Evolutionary conservation across 2,113 vertebrate species (phyloP).

Genomic region (Sinocyclocheilus anshuiensis): DNA sequence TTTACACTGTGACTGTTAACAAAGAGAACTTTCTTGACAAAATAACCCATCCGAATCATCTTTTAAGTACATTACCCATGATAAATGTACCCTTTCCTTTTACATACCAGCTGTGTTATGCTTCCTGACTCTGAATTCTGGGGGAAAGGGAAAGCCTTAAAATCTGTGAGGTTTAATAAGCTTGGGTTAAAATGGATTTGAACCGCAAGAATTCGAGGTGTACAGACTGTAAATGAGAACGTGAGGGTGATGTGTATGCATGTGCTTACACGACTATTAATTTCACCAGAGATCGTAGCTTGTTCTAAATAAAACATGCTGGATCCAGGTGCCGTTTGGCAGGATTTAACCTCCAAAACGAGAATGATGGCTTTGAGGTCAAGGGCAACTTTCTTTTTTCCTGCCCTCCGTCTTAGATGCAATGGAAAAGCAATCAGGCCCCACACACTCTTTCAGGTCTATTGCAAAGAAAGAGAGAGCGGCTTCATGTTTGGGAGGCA

Average conservation of each 20-base stretch:
- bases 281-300: background rate
- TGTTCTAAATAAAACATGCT: constrained; percentile 24
- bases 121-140: background rate
- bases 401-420: background rate
- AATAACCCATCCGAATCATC: constrained; percentile 15
- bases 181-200: constrained; percentile 19
- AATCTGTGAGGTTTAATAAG: constrained; percentile 26
- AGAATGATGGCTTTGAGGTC: constrained; percentile 9
- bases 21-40: constrained; percentile 19
- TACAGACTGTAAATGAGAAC: background rate
- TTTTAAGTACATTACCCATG: constrained; percentile 41
- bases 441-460: constrained; percentile 5
- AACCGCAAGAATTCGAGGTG: background rate
- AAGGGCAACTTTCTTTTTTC: background rate
- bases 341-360: background rate
- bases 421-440: constrained; percentile 49
- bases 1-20: constrained; percentile 9
- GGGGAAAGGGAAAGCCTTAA: background rate
- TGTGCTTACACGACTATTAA: background rate
- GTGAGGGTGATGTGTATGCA: background rate
- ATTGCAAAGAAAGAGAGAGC: background rate
- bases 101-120: constrained; percentile 24
- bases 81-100: constrained; percentile 31
- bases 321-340: constrained; percentile 1
- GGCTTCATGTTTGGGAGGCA: background rate